A percentile compares a stretch with the other conserved stretches of the same genome.
Conservation (phyloP, 2,113 vertebrate genomes). For the Diphyllodes magnificus region DNA sequence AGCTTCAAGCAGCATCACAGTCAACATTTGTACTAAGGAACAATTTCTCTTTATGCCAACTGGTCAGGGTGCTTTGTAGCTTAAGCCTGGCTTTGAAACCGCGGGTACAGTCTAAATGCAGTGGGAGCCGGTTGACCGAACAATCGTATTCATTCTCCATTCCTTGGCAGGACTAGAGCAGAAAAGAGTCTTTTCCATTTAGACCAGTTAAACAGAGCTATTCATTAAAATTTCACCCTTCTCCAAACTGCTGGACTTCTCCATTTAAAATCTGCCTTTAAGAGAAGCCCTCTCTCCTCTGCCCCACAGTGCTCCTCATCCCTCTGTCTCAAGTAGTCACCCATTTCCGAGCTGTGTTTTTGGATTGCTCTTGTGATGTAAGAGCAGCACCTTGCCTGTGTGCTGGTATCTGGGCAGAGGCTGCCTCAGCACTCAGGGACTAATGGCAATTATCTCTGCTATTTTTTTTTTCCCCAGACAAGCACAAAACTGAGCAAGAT, state of each 20-base stretch:
- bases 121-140: slow-evolving; percentile 40
- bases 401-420: background rate
- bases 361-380: background rate
- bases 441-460: background rate
- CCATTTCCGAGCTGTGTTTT: background rate
- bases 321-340: background rate
- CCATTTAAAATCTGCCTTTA: background rate
- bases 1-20: slow-evolving; percentile 36
- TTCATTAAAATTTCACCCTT: slow-evolving; percentile 40
- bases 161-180: slow-evolving; percentile 56
- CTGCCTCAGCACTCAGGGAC: background rate
- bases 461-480: background rate
- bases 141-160: slow-evolving; percentile 55
- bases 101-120: slow-evolving; percentile 8
- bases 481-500: background rate
- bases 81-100: slow-evolving; percentile 49
- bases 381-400: background rate
- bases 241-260: background rate
- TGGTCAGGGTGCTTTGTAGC: slow-evolving; percentile 18
- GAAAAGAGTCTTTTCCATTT: slow-evolving; percentile 54
- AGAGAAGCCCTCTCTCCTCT: background rate
- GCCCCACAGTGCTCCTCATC: background rate
- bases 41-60: slow-evolving; percentile 31
- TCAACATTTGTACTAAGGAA: slow-evolving; percentile 57
- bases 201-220: slow-evolving; percentile 33